phyloP scores from a whole-genome alignment of 2,113 vertebrate species.

The Pimephales promelas region DNA sequence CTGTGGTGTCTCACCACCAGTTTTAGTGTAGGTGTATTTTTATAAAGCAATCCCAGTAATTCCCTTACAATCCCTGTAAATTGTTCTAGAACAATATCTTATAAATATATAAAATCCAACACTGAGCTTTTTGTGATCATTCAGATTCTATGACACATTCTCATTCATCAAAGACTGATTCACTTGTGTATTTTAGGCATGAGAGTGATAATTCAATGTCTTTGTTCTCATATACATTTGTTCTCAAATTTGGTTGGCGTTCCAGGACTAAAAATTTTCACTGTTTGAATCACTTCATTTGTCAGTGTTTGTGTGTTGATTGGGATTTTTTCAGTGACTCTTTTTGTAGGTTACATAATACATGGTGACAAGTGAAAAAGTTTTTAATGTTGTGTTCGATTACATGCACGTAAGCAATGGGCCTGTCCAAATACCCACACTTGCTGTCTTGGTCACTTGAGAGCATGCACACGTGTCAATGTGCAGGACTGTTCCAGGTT shows the following conservation, averaged over 20 bases:
- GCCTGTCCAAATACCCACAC: no score
- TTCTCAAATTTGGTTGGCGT: neutral
- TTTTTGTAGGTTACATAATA: neutral
- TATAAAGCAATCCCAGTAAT: neutral
- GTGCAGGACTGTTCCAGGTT: no score
- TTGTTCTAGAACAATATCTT: neutral
- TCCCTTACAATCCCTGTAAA: neutral
- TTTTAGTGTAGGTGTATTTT: neutral
- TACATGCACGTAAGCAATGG: no score
- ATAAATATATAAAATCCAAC: neutral
- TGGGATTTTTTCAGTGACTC: neutral
- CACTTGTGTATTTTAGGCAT: neutral
- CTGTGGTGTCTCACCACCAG: neutral
- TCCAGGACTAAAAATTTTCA: neutral
- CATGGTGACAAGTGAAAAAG: neutral
- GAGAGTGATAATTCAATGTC: neutral
- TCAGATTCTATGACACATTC: neutral
- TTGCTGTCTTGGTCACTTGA: no score
- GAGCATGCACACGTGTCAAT: no score
- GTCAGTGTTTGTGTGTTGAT: neutral
- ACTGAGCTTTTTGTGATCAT: neutral
- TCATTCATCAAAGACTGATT: neutral
- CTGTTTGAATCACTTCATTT: neutral
- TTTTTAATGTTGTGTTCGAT: no score
- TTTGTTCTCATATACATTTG: neutral